A percentile compares a stretch with the other conserved stretches of the same genome.
These are phyloP conservation scores for Passer montanus DNA, from an alignment of 2,113 vertebrate genomes.

Conservation along the genomic window DNA sequence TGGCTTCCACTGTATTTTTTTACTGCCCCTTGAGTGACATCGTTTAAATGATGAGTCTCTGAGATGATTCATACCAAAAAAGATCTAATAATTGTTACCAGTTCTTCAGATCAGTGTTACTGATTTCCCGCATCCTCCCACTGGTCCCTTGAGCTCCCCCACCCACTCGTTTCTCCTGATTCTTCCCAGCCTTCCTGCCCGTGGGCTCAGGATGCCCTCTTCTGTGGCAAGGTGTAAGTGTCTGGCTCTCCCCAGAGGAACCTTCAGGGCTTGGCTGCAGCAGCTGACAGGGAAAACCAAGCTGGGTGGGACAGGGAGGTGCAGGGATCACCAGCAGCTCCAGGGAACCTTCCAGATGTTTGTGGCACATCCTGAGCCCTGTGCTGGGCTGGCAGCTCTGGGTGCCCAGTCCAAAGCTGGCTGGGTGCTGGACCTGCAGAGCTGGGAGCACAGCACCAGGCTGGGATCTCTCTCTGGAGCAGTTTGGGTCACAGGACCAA, in stretches of 20 bases:
- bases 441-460: neutral
- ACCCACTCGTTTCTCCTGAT: slow-evolving; percentile 15
- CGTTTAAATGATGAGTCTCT: neutral
- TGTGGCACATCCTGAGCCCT: neutral
- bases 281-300: neutral
- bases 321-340: neutral
- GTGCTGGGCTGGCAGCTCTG: neutral
- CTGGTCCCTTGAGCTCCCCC: slow-evolving; percentile 45
- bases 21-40: slow-evolving; percentile 16
- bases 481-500: neutral
- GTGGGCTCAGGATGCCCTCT: neutral
- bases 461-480: neutral
- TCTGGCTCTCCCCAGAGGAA: neutral
- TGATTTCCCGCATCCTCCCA: slow-evolving; percentile 60
- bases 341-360: rapidly evolving
- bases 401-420: neutral
- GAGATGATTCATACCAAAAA: slow-evolving; percentile 51
- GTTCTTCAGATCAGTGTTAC: slow-evolving; percentile 39
- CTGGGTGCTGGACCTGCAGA: neutral
- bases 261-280: neutral
- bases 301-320: neutral
- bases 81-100: slow-evolving; percentile 63
- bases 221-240: neutral
- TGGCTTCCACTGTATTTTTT: neutral
- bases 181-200: slow-evolving; percentile 48